Percentiles rank a stretch among this genome's conserved stretches.
phyloP scores from a whole-genome alignment of 2,888 invertebrate genomes.

The Diabrotica balteata region DNA sequence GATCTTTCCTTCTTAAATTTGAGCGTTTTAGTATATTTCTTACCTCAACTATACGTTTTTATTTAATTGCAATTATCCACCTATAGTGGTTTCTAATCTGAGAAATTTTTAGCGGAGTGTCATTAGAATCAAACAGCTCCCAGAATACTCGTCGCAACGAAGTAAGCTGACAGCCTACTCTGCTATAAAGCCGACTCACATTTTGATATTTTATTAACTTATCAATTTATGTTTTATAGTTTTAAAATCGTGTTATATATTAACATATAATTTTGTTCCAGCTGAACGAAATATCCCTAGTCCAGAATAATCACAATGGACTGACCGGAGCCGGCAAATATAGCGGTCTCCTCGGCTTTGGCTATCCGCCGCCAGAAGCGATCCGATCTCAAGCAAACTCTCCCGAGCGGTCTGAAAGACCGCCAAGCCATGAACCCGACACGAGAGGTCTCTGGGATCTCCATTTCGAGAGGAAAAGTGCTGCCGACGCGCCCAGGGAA shows the following conservation, averaged over 20 bases:
- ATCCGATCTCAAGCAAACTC: constrained; percentile 66
- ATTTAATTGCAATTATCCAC: background rate
- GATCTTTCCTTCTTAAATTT: too few relatives aligned
- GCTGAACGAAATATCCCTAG: constrained; percentile 83
- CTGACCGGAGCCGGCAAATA: constrained; percentile 69
- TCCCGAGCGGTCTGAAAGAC: constrained; percentile 60
- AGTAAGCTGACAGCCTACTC: too few relatives aligned
- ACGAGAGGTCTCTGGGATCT: constrained; percentile 63
- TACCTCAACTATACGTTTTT: too few relatives aligned
- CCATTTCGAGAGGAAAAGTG: constrained; percentile 65
- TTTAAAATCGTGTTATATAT: too few relatives aligned
- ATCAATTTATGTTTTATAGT: too few relatives aligned
- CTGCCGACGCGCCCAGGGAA: constrained; percentile 57
- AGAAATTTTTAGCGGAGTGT: too few relatives aligned
- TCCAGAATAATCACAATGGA: constrained; percentile 75
- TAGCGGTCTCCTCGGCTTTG: constrained; percentile 79
- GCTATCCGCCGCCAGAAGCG: constrained; percentile 67
- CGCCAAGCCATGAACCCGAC: constrained; percentile 59
- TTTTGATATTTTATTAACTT: too few relatives aligned
- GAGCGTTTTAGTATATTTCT: too few relatives aligned
- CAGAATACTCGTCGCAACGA: too few relatives aligned
- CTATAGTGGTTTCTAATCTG: too few relatives aligned
- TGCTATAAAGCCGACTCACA: too few relatives aligned
- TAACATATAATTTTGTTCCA: constrained; percentile 58
- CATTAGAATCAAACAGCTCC: too few relatives aligned